Evolutionary conservation across 2,888 invertebrate species (phyloP), one percentile per base, ranked within the genome.

Genomic region (Zelleria hepariella): DNA sequence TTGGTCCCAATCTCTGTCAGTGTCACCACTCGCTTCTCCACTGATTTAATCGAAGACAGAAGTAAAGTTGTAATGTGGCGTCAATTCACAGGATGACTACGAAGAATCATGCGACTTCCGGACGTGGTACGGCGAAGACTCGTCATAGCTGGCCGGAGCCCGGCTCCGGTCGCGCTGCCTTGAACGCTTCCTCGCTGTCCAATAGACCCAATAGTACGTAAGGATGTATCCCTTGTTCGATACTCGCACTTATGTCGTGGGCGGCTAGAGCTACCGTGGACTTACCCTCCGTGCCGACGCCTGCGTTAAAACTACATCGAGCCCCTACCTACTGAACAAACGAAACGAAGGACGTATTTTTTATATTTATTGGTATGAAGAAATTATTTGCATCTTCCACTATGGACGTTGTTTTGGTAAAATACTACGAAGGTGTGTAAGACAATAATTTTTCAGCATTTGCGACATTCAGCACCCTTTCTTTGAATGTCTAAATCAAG

Each of bases 41-140:
- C n/a, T n/a, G n/a, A n/a, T n/a, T n/a, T n/a, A n/a, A n/a, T n/a
- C n/a, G n/a, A 5, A 48, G 18, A 5, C 4, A 48, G 18, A 49
- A 49, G 1, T 18, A 18, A 49, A 5, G n/a, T 49, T 49, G 56
- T 21, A 7, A 32, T 59, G 57, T 62, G n/a, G n/a, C n/a, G n/a
- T n/a, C n/a, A n/a, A n/a, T n/a, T n/a, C n/a, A n/a, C 74, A 88
- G 88, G 88, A 88, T 62, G 87, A 87, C 65, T 88, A 87, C 65
- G 86, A 87, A 62, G 86, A 86, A 65, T 82, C 74, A 68, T 80
- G 78, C 66, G 86, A 87, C 71, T 81, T 83, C 73, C 86, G 82
- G 65, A 77, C 82, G 63, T 88, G 87, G 87, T 85, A 87, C 72
- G 88, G 86, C 66, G 88, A 86, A 58, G 87, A 88, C 74, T 87